These are phyloP conservation scores for Mythimna impura DNA, from an alignment of 2,888 invertebrate species.

Conservation along the genomic window DNA sequence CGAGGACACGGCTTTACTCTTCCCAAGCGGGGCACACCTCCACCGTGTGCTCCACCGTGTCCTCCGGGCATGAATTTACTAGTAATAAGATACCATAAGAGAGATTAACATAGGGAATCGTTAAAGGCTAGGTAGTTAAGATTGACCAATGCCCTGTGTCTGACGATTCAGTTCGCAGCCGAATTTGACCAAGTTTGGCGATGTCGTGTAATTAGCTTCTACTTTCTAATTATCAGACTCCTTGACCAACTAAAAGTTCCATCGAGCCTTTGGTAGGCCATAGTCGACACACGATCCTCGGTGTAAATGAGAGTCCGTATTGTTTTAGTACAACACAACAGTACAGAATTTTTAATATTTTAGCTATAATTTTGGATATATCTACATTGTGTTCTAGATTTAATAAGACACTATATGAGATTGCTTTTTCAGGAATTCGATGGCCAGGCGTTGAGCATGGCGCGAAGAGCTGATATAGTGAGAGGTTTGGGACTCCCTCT, in stretches of 20 bases:
- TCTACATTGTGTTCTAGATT: background rate
- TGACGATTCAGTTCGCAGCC: background rate
- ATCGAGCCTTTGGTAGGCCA: background rate
- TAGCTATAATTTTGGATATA: no score
- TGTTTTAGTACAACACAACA: background rate
- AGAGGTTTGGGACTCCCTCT: slow-evolving; percentile 95
- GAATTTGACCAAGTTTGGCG: background rate
- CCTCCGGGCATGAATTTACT: background rate
- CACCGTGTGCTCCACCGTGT: no score
- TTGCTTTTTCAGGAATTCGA: slow-evolving; percentile 94
- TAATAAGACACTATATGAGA: background rate
- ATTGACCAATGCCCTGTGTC: background rate
- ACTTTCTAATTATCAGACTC: background rate
- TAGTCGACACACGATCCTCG: background rate
- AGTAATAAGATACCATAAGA: background rate
- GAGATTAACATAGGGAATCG: background rate
- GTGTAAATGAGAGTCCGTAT: background rate
- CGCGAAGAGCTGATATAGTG: slow-evolving; percentile 96
- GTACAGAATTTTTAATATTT: no score
- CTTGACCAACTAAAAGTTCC: background rate
- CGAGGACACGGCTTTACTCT: no score
- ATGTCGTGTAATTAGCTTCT: background rate
- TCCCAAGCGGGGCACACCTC: no score
- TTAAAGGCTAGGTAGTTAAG: background rate
- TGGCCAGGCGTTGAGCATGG: slow-evolving; percentile 95